These are phyloP conservation scores for Telmatherina bonti DNA, from an alignment of 2,797 vertebrate genomes.

Conservation along the genomic window DNA sequence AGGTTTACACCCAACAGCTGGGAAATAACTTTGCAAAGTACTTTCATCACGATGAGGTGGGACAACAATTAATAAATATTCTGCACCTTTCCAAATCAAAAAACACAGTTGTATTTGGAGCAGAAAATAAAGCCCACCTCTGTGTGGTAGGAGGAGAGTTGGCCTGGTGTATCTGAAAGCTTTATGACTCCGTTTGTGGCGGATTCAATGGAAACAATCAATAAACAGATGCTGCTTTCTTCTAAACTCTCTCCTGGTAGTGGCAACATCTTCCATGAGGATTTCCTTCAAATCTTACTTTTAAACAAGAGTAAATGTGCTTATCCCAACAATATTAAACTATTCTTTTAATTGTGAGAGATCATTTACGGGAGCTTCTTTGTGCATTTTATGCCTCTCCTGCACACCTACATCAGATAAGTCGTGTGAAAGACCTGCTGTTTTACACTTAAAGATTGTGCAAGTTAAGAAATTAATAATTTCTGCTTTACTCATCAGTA, in stretches of 20 bases:
- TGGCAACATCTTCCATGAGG: not conserved
- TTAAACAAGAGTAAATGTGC: not conserved
- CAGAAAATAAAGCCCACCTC: not conserved
- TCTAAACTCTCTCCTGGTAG: not conserved
- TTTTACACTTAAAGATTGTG: constrained; percentile 34
- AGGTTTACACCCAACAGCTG: no score
- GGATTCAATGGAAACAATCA: not conserved
- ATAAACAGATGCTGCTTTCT: not conserved
- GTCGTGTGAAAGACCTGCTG: constrained; percentile 28
- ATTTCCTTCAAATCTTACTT: not conserved
- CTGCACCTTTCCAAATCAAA: no score
- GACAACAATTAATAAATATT: not conserved
- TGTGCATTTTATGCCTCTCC: not conserved
- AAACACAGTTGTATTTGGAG: no score
- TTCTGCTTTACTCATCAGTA: constrained; percentile 42
- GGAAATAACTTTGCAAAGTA: not conserved
- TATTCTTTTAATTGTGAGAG: not conserved
- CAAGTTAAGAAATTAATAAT: constrained; percentile 53
- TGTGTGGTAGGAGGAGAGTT: not conserved
- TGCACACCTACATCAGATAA: not conserved
- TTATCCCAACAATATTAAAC: not conserved
- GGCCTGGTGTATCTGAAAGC: not conserved
- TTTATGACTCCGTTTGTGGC: not conserved
- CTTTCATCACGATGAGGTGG: not conserved
- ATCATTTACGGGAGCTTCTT: not conserved